phyloP scores from a whole-genome alignment of 2,888 invertebrate genomes.

The Agrilus cyanescens region DNA sequence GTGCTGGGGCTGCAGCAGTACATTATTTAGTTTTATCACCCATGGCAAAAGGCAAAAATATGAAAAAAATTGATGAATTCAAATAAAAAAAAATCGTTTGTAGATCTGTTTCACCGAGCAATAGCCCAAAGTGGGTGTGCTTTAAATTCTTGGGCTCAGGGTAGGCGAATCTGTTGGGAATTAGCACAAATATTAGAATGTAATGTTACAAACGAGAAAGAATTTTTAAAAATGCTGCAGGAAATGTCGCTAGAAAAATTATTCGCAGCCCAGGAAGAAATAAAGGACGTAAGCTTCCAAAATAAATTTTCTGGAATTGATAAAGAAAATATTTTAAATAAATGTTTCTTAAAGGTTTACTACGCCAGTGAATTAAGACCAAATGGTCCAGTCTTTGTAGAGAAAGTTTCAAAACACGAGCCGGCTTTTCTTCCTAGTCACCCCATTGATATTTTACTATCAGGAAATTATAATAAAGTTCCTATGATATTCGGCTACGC shows the following conservation, averaged over 20 bases:
- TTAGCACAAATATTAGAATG: conserved; percentile 14
- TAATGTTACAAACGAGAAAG: conserved; percentile 21
- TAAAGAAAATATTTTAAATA: too few relatives aligned
- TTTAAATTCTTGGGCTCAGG: conserved; percentile 23
- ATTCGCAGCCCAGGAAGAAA: conserved; percentile 11
- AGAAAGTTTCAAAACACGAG: conserved; percentile 14
- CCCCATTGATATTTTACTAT: conserved; percentile 18
- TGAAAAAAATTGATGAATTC: conserved; percentile 28
- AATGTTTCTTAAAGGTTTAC: conserved; percentile 8
- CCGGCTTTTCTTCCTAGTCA: conserved; percentile 19
- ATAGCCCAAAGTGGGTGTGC: conserved; percentile 30
- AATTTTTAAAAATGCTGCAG: conserved; percentile 30
- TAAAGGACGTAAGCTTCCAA: conserved; percentile 11
- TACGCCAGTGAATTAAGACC: conserved; percentile 9
- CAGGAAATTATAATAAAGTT: conserved; percentile 20
- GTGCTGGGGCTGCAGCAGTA: conserved; percentile 39
- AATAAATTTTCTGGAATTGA: too few relatives aligned
- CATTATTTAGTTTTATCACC: conserved; percentile 40
- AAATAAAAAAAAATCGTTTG: not conserved
- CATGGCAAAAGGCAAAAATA: conserved; percentile 34
- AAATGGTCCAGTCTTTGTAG: conserved; percentile 15
- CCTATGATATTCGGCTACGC: conserved; percentile 23
- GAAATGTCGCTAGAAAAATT: conserved; percentile 10
- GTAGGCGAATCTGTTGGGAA: conserved; percentile 25
- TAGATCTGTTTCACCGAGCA: conserved; percentile 27